Evolutionary conservation across 2,797 vertebrate species (phyloP), one percentile per base, ranked within the genome.

Genomic region (Macroramphosus scolopax): DNA sequence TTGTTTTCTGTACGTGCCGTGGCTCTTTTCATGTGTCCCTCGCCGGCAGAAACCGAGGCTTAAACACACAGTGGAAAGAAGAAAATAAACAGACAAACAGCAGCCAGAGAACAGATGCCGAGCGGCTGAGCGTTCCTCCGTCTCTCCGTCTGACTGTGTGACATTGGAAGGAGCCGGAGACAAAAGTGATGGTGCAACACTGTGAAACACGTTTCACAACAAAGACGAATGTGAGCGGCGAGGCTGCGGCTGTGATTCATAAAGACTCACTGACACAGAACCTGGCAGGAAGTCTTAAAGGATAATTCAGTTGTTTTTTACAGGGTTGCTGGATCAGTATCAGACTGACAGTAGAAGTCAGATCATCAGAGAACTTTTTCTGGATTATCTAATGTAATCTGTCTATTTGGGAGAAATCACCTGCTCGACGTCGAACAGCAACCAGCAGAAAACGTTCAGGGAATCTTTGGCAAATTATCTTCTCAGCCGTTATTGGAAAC

Each of bases 1-100:
- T 81, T 74, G 77, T 82, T 87, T 82, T 82, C 72, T 45, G 44
- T 77, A 50, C 80, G 69, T 83, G 75, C 80, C 73, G 3, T 53
- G 70, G 69, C 75, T 78, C 65, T 75, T 68, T 66, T 81, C 74
- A 61, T 17, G 40, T 28, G 63, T 82, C 75, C 72, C 64, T 79
- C 18, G 45, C 51, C 38, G 42, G 67, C 60, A 54, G 60, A 75
- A 81, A 78, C 55, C 43, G 17, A 64, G 16, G 54, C 71, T 67
- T 75, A 60, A 73, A 72, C 28, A 74, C 72, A 79, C 77, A 74
- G 26, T 17, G 50, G 49, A 17, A 29, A 45, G 59, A 80, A 60
- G 9, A 66, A 72, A 75, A 77, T 68, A 82, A 77, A 81, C 59
- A 80, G 45, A 45, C 72, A 78, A 79, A 75, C 63, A 75, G 38